Conservation (phyloP, 1,140 invertebrate genomes). For the Protaetia brevitarsis region DNA sequence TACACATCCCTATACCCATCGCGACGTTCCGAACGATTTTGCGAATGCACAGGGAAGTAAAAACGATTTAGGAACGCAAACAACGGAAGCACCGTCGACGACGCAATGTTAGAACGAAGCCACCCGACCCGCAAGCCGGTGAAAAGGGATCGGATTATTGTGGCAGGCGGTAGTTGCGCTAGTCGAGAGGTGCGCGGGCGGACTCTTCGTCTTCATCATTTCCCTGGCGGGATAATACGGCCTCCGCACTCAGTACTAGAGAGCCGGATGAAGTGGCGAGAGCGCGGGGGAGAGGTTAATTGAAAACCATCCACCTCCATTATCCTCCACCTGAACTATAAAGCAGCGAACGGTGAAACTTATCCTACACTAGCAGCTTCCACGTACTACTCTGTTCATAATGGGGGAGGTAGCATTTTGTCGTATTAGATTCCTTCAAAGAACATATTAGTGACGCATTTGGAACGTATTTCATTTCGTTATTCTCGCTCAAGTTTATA, state of each 20-base stretch:
- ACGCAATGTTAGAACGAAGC: too few relatives aligned
- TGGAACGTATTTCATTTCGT: too few relatives aligned
- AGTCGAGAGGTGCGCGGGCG: not conserved
- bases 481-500: too few relatives aligned
- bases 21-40: too few relatives aligned
- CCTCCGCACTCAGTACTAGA: not conserved
- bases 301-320: constrained; percentile 41
- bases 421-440: too few relatives aligned
- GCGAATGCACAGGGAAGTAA: too few relatives aligned
- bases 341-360: constrained; percentile 32
- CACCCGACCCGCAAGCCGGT: not conserved
- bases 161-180: not conserved
- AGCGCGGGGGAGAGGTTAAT: constrained; percentile 34
- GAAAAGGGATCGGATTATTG: not conserved
- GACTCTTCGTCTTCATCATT: not conserved
- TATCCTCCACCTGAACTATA: constrained; percentile 40
- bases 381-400: constrained; percentile 7
- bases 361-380: constrained; percentile 30
- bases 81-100: too few relatives aligned
- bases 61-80: too few relatives aligned
- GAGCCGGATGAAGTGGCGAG: constrained; percentile 24
- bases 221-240: not conserved
- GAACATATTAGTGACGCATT: too few relatives aligned
- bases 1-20: not conserved
- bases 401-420: constrained; percentile 1